phyloP scores from a whole-genome alignment of 1,140 invertebrate genomes.

The Cecropterus lyciades region DNA sequence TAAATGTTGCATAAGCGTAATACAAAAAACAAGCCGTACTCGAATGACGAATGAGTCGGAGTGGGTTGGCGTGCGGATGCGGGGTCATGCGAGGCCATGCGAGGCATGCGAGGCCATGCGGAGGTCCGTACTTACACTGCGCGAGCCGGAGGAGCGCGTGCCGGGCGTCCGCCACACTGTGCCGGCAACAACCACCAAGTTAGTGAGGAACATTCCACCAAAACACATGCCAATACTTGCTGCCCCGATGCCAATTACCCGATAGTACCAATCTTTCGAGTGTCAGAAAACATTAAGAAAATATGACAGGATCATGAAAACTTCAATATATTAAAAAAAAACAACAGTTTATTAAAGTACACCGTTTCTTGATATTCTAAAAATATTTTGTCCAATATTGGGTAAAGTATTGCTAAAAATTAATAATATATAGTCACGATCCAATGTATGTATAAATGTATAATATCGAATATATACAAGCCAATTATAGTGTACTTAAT shows the following conservation, averaged over 20 bases:
- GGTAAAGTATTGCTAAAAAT: no score
- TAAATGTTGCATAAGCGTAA: background rate
- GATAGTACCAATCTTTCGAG: constrained; percentile 1
- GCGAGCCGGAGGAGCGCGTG: constrained; percentile 93
- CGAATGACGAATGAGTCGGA: constrained; percentile 8
- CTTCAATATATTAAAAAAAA: no score
- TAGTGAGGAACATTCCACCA: constrained; percentile 49
- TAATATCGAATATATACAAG: no score
- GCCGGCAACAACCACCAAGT: constrained; percentile 63
- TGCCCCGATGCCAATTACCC: constrained; percentile 15
- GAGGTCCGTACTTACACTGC: constrained; percentile 91
- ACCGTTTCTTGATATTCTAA: no score
- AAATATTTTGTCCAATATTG: no score
- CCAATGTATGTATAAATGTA: no score
- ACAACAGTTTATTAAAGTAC: no score
- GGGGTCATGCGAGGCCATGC: constrained; percentile 43
- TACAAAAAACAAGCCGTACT: no score
- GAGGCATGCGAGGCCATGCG: constrained; percentile 54
- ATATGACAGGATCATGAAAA: no score
- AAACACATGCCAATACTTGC: constrained; percentile 34
- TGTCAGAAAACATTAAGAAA: constrained; percentile 27
- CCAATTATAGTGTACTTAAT: no score
- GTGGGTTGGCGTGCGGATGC: constrained; percentile 1
- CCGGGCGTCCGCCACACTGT: constrained; percentile 84
- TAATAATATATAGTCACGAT: no score